phyloP scores from a whole-genome alignment of 2,113 vertebrate species.

The Xiphophorus maculatus region DNA sequence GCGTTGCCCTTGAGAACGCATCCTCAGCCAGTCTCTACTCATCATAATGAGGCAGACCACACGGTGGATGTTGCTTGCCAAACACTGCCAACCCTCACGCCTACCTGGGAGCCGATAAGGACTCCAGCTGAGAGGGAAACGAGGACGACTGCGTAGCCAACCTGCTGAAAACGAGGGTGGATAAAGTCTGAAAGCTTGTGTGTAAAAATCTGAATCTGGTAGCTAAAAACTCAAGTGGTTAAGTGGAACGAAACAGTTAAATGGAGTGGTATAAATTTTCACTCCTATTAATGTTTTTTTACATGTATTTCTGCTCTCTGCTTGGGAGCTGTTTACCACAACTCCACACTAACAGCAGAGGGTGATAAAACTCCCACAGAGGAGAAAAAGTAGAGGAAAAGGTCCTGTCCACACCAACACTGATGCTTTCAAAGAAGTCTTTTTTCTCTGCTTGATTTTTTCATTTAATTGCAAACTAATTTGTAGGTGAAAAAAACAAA shows the following conservation, averaged over 20 bases:
- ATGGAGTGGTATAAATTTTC: conserved; percentile 29
- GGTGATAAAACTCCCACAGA: conserved; percentile 51
- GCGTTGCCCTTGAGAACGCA: conserved; percentile 68
- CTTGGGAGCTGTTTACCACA: conserved; percentile 31
- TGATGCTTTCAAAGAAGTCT: neutral
- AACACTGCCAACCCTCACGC: conserved; percentile 46
- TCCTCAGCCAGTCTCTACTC: conserved; percentile 48
- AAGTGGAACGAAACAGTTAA: conserved; percentile 24
- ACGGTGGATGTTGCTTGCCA: conserved; percentile 15
- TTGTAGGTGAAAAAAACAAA: neutral
- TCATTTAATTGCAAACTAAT: neutral
- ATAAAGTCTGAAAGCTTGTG: conserved; percentile 18
- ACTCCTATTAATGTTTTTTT: conserved; percentile 11
- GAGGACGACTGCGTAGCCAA: conserved; percentile 21
- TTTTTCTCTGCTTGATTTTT: neutral
- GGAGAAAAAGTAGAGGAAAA: conserved; percentile 28
- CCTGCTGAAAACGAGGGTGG: conserved; percentile 13
- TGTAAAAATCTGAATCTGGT: conserved; percentile 5
- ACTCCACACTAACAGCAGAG: conserved; percentile 51
- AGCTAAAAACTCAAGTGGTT: conserved; percentile 18
- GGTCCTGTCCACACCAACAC: neutral
- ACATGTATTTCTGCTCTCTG: conserved; percentile 30
- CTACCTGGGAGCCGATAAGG: conserved; percentile 64
- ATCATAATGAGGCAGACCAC: conserved; percentile 61
- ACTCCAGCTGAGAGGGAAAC: conserved; percentile 30